Conservation (phyloP, 2,113 vertebrate genomes). For the Stigmatopora nigra region DNA sequence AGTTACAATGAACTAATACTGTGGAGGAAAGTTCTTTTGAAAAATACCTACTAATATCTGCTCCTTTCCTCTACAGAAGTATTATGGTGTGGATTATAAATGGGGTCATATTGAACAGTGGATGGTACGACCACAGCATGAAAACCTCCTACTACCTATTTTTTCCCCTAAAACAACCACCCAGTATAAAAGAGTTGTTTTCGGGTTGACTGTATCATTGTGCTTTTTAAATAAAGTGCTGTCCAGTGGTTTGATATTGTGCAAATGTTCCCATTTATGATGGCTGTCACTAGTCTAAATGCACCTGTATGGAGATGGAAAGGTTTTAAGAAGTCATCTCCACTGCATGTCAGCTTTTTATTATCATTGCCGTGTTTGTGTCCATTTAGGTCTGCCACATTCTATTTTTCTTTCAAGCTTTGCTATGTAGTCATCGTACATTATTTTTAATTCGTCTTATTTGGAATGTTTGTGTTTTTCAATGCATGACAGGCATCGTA, state of each 20-base stretch:
- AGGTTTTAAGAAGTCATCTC: neutral
- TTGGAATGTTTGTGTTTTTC: neutral
- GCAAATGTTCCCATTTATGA: neutral
- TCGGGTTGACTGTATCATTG: neutral
- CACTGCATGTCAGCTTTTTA: neutral
- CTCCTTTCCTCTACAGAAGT: constrained; percentile 71
- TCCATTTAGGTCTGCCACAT: neutral
- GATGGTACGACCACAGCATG: constrained; percentile 78
- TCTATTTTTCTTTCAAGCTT: neutral
- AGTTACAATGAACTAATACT: no score
- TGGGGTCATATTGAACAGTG: constrained; percentile 97
- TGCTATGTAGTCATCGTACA: neutral
- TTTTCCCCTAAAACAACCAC: neutral
- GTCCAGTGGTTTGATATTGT: neutral
- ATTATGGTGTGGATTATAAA: constrained; percentile 89
- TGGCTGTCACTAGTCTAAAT: neutral
- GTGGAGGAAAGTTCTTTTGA: no score
- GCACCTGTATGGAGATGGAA: neutral
- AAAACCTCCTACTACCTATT: constrained; percentile 1
- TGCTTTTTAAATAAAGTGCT: neutral
- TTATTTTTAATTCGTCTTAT: neutral
- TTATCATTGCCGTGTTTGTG: neutral
- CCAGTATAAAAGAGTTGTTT: neutral
- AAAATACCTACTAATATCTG: neutral
- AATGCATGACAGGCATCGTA: neutral